Evolutionary conservation across 2,888 invertebrate genomes (phyloP).

Genomic region (Erebia palarica): DNA sequence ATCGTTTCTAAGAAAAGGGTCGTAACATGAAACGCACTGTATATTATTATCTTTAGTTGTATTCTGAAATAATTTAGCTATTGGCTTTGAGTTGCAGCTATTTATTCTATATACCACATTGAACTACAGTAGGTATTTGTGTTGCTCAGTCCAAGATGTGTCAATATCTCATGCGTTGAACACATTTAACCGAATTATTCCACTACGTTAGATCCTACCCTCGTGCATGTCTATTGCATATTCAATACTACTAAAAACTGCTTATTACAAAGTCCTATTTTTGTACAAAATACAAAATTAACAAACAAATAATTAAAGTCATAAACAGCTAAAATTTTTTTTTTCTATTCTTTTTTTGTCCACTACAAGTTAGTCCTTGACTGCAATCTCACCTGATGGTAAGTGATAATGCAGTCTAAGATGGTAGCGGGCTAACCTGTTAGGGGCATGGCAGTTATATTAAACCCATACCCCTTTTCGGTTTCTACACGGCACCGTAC

Average conservation of each 20-base stretch:
- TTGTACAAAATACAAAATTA: too few relatives aligned
- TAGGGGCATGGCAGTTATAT: too few relatives aligned
- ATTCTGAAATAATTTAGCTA: conserved; percentile 9
- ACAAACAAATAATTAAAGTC: too few relatives aligned
- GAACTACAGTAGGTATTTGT: conserved; percentile 5
- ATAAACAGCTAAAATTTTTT: too few relatives aligned
- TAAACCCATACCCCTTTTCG: too few relatives aligned
- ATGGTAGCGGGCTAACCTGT: too few relatives aligned
- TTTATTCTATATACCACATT: conserved; percentile 10
- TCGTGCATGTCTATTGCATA: conserved; percentile 5
- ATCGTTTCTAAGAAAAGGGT: background rate
- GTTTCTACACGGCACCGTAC: too few relatives aligned
- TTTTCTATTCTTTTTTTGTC: too few relatives aligned
- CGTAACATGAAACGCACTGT: background rate
- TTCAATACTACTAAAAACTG: background rate
- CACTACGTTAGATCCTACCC: conserved; percentile 4
- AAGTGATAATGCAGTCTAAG: too few relatives aligned
- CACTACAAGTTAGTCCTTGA: too few relatives aligned
- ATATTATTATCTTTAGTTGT: background rate
- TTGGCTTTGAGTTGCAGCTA: conserved; percentile 4
- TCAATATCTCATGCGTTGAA: conserved; percentile 12
- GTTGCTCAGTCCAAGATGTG: conserved; percentile 15
- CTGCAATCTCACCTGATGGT: too few relatives aligned
- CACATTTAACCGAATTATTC: conserved; percentile 14
- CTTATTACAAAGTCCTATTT: too few relatives aligned